A percentile compares a stretch with the other conserved stretches of the same genome.
phyloP scores from a whole-genome alignment of 30 jellyfish, hydroid and myxozoan genomes.

The Sanderia malayensis region DNA sequence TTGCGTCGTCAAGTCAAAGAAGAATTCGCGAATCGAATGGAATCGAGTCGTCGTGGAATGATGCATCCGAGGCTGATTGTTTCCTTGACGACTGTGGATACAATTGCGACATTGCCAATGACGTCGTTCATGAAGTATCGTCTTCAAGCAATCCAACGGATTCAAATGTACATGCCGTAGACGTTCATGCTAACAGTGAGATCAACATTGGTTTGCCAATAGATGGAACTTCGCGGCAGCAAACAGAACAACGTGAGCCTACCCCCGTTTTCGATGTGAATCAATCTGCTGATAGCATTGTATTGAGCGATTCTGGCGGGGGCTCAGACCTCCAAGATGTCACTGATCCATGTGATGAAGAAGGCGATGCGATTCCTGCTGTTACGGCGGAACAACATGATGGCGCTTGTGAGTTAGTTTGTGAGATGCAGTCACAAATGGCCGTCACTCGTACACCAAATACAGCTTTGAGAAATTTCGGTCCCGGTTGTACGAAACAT shows the following conservation, averaged over 20 bases:
- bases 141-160: not conserved
- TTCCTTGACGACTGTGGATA: slow-evolving; percentile 58
- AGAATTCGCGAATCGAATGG: not conserved
- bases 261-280: not conserved
- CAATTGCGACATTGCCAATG: slow-evolving; percentile 39
- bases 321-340: not conserved
- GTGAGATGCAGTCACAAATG: not conserved
- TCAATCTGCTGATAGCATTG: not conserved
- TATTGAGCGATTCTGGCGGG: not conserved
- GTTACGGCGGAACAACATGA: no score
- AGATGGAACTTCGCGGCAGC: no score
- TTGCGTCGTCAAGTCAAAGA: not conserved
- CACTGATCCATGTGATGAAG: not conserved
- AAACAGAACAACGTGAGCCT: no score
- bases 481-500: slow-evolving; percentile 71
- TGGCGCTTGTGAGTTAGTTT: no score
- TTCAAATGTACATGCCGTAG: no score
- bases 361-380: not conserved
- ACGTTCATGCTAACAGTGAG: no score
- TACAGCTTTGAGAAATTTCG: slow-evolving; percentile 40
- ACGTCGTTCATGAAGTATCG: not conserved
- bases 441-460: slow-evolving; percentile 14
- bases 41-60: not conserved
- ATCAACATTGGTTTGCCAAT: no score
- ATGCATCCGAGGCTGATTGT: not conserved